phyloP scores from a whole-genome alignment of 2,888 invertebrate genomes.

The Cremastobaeus sp. region DNA sequence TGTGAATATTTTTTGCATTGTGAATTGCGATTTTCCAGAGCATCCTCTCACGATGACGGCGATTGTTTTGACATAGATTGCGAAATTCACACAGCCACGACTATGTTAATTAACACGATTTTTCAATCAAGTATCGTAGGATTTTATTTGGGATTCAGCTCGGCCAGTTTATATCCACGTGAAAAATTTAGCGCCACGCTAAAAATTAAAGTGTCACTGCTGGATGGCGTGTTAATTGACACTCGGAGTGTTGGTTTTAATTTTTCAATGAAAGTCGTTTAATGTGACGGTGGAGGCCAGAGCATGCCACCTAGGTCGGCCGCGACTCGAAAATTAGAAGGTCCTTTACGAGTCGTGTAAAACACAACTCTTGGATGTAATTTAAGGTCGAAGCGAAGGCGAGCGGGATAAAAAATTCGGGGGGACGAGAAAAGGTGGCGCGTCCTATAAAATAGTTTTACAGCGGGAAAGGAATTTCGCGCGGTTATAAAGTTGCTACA shows the following conservation, averaged over 20 bases:
- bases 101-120: slow-evolving; percentile 30
- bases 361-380: slow-evolving; percentile 75
- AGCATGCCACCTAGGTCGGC: slow-evolving; percentile 40
- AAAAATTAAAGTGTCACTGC: slow-evolving; percentile 42
- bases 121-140: slow-evolving; percentile 6
- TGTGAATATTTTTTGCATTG: no score
- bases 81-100: no score
- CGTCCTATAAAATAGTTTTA: slow-evolving; percentile 78
- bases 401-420: slow-evolving; percentile 30
- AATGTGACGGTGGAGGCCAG: slow-evolving; percentile 32
- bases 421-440: slow-evolving; percentile 69
- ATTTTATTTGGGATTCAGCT: slow-evolving; percentile 9
- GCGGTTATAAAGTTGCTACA: slow-evolving; percentile 72
- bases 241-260: neutral
- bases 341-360: slow-evolving; percentile 68
- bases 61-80: no score
- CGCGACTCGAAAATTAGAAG: slow-evolving; percentile 55
- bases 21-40: no score
- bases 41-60: no score
- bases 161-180: neutral
- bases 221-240: slow-evolving; percentile 52
- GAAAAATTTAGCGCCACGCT: slow-evolving; percentile 38
- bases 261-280: slow-evolving; percentile 30
- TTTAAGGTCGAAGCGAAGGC: slow-evolving; percentile 69
- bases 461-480: slow-evolving; percentile 76